Conservation (phyloP, 1,140 invertebrate genomes). For the Hydropsyche tenuis region DNA sequence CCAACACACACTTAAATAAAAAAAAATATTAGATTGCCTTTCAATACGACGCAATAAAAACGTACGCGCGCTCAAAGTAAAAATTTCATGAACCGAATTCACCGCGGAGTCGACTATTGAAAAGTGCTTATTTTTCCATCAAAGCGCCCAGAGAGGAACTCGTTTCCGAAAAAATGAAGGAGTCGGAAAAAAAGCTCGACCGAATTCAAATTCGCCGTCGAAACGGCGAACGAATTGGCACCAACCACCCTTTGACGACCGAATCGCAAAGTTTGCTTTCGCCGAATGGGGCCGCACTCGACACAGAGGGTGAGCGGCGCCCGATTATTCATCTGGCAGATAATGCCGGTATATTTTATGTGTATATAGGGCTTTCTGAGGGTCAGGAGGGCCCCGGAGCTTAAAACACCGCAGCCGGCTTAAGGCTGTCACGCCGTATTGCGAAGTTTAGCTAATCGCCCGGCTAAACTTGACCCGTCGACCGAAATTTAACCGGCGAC, state of each 20-base stretch:
- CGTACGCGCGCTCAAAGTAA: too few species aligned
- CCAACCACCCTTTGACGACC: too few species aligned
- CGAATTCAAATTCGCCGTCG: too few species aligned
- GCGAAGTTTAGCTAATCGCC: slow-evolving; percentile 24
- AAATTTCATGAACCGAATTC: background rate
- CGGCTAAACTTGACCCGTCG: slow-evolving; percentile 18
- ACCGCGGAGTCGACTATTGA: background rate
- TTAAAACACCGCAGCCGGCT: slow-evolving; percentile 23
- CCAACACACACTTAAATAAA: too few species aligned
- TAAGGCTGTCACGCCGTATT: slow-evolving; percentile 13
- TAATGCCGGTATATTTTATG: background rate
- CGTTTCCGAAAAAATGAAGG: too few species aligned
- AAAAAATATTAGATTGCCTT: too few species aligned
- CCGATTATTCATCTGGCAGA: slow-evolving; percentile 21
- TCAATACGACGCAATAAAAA: too few species aligned
- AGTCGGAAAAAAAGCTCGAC: too few species aligned
- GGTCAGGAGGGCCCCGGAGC: background rate
- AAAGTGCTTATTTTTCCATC: slow-evolving; percentile 26
- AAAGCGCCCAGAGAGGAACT: background rate
- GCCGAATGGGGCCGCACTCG: too few species aligned
- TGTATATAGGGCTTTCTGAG: background rate
- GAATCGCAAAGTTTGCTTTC: too few species aligned
- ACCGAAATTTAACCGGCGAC: slow-evolving; percentile 8
- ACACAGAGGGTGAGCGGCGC: background rate
- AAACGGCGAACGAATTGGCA: too few species aligned